Base-by-base conservation (phyloP, 2,888 invertebrate genomes). In the Drosophila austrosaltans region DNA sequence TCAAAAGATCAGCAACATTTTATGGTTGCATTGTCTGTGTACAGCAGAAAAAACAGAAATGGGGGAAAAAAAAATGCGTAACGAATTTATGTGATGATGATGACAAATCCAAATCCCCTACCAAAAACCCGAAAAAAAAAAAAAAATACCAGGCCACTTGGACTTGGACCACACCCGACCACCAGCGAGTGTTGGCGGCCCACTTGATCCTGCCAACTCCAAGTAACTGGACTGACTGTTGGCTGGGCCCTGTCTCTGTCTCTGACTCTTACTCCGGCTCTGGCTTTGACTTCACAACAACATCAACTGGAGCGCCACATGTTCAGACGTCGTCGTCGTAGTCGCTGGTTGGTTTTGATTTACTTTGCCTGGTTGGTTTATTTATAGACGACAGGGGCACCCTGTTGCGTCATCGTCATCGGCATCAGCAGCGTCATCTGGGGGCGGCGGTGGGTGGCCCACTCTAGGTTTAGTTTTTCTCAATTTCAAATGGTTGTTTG, bases 341-440 rank as follows among this genome's bases (percentile, higher is more conserved):
- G 48, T 48, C 48, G 48, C 48, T 48, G 85, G 72, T 79, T 85
- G 81, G 86, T 86, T 87, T 85, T 85, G 85, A 85, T 85, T 85
- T 85, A 85, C 86, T 85, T 76, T 78, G 78, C 80, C 83, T 12
- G 78, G 72, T 67, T 75, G 75, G 79, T 87, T 89, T 90, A 90
- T 90, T 90, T 87, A 87, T 87, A 86, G 87, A 88, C 82, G 82
- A 78, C 79, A 65, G 60, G 48, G 48, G 53, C 56, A 53, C 53
- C 10, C 53, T 48, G 22, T 44, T 22, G 53, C 61, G 36, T 42
- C 30, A 42, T 44, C 10, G 63, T 42, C 16, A 66, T 53, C 54
- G 82, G 81, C 83, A 78, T 90, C 90, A 81, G 81, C 83, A 78
- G 90, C 90, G 90, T 90, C 90, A 90, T 90, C 83, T 76, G 80